Evolutionary conservation across 2,888 invertebrate species (phyloP), one percentile per base, ranked within the genome.

Genomic region (Microctonus brassicae): DNA sequence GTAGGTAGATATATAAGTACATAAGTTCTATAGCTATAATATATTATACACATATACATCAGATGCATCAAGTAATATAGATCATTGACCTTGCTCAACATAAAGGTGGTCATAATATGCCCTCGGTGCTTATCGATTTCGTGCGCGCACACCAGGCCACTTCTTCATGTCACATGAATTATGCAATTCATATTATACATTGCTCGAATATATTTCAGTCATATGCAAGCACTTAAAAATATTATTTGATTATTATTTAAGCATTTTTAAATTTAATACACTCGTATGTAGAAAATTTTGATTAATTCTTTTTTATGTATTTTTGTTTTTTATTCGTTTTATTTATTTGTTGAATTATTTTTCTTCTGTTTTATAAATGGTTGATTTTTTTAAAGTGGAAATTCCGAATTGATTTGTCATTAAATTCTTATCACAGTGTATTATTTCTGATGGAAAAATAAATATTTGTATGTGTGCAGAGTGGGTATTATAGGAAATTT

Each of bases 101-200:
- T 69, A 24, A 52, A 17, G 24, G 42, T 64, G 69, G 62, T 62
- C 33, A 62, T 67, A 65, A 69, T 66, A 57, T 69, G 53, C 62
- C 52, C 33, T 17, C 47, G 17, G 17, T 17, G 52, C 66, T 70
- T 75, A 75, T 75, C 75, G 75, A 75, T 74, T 70, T 58, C 52
- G 42, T 74, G 62, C 39, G 55, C 63, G 62, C 39, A 47, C 63
- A 57, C 75, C 67, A 42, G 64, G 26, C n/a, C n/a, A 42, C 65
- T 62, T 70, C 70, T 70, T 64, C 67, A 72, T 73, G 69, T 69
- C 71, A 70, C 75, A 72, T 72, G 72, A 75, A 75, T 75, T 75
- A 74, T 72, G 74, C 72, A 75, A 74, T 52, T 68, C 69, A 65
- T 70, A 67, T n/a, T 68, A 68, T 60, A 47, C 55, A 42, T 20